Evolutionary conservation across 2,888 invertebrate genomes (phyloP), one percentile per base, ranked within the genome.

Genomic region (Drosophila subquinaria): DNA sequence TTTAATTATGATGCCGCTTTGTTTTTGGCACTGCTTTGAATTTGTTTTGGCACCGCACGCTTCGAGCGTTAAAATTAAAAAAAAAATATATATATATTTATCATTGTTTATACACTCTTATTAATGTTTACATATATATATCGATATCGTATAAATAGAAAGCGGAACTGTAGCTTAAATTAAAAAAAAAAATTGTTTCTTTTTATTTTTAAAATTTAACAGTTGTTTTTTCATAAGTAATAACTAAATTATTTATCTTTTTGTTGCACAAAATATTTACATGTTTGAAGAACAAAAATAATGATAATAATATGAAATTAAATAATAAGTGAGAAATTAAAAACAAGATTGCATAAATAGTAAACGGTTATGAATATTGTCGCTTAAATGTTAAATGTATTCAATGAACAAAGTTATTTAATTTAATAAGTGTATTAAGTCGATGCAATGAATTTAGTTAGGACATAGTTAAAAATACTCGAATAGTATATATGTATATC

Each of bases 21-120:
- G 27, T 69, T 82, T 89, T 85, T 84, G 89, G 84, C 84, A 84
- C 89, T 84, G 89, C 88, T 89, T 84, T 89, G 73, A 84, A 87
- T 87, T 79, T 73, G 50, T 84, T 85, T 85, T 89, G 89, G 84
- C 84, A 89, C 84, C 89, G 79, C 82, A 79, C 89, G 85, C 88
- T 89, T 88, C 69, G 53, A 83, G 81, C 87, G 76, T 84, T 59
- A 61, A 68, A 77, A 77, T 66, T 66, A 65, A 20, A 63, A 51
- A 57, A 50, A 57, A 53, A 17, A 38, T 55, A 47, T 30, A 53
- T 64, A 63, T 64, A 38, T 53, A 47, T 30, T 51, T 64, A 66
- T 64, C 48, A 36, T 36, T 53, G 57, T 52, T 50, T 60, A 23
- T 53, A 35, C 30, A 30, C 30, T 1, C 8, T 8, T 30, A 30